phyloP scores from a whole-genome alignment of 30 jellyfish, hydroid and myxozoan species.

The Calvadosia cruxmelitensis region DNA sequence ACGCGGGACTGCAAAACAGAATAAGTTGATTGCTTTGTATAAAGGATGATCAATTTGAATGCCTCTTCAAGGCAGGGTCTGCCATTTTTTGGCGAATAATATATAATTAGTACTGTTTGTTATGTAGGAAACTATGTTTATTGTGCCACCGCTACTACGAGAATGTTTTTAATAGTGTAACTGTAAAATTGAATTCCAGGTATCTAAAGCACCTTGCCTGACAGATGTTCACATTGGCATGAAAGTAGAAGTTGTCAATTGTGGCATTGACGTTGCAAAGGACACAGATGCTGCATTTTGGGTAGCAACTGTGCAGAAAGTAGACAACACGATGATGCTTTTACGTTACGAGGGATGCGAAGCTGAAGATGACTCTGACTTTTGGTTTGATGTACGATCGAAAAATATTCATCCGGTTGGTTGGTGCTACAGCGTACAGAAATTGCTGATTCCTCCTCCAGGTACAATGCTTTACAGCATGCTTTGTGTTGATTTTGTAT shows the following conservation, averaged over 20 bases:
- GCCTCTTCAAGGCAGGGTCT: no score
- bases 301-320: slow-evolving; percentile 76
- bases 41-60: no score
- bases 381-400: slow-evolving; percentile 90
- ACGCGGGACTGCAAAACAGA: not conserved
- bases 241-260: slow-evolving; percentile 87
- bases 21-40: not conserved
- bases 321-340: slow-evolving; percentile 66
- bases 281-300: slow-evolving; percentile 75
- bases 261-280: slow-evolving; percentile 58
- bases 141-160: no score
- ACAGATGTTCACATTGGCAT: slow-evolving; percentile 81
- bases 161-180: no score
- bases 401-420: slow-evolving; percentile 86
- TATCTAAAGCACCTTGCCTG: slow-evolving; percentile 51
- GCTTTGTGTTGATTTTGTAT: not conserved
- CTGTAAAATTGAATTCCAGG: slow-evolving; percentile 17
- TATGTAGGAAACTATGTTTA: no score
- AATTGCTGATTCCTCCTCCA: slow-evolving; percentile 81
- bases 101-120: not conserved
- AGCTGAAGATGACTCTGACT: slow-evolving; percentile 51
- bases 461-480: slow-evolving; percentile 19
- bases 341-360: slow-evolving; percentile 65
- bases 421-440: slow-evolving; percentile 88
- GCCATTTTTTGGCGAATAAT: no score